Evolutionary conservation across 2,888 invertebrate species (phyloP), one percentile per base, ranked within the genome.

Genomic region (Coelinius sp.): DNA sequence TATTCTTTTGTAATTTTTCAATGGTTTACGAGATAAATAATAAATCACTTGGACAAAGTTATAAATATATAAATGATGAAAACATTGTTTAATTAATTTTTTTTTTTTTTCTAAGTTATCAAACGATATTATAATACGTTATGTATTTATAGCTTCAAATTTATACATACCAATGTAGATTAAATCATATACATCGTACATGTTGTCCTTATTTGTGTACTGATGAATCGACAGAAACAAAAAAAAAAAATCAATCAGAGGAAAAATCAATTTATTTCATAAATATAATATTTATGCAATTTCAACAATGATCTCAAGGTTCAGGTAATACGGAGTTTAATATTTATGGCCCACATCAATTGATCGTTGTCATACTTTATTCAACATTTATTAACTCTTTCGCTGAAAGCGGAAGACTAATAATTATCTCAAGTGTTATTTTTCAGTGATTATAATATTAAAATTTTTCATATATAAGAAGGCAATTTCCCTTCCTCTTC

Each of bases 111-210:
- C 76, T 80, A 77, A 80, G 78, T 78, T 79, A 80, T 79, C 75
- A 77, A 79, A 14, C 53, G 80, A 79, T 73, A 76, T 72, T 71
- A 76, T 72, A 72, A n/a, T 68, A 65, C 38, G 56, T 73, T 75
- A 74, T 76, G 74, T 79, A 80, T 81, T 81, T 80, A 78, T 81
- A 79, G 80, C 77, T 80, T 80, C 70, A 65, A 73, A 71, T 73
- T 73, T 71, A 68, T 71, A 73, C 73, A 73, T 73, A 73, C 70
- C 64, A 71, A 71, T 65, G 66, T 70, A 73, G 64, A 70, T 63
- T 70, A 20, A 46, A 62, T 62, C 46, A 49, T 70, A 70, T 70
- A 68, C n/a, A 68, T 68, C 46, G 68, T 65, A 64, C 41, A 64
- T n/a, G 64, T 38, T 31, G 25, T 31, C 20, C n/a, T 59, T 59